Conservation (phyloP, 2,113 vertebrate genomes). For the Heterotilapia buettikoferi region DNA sequence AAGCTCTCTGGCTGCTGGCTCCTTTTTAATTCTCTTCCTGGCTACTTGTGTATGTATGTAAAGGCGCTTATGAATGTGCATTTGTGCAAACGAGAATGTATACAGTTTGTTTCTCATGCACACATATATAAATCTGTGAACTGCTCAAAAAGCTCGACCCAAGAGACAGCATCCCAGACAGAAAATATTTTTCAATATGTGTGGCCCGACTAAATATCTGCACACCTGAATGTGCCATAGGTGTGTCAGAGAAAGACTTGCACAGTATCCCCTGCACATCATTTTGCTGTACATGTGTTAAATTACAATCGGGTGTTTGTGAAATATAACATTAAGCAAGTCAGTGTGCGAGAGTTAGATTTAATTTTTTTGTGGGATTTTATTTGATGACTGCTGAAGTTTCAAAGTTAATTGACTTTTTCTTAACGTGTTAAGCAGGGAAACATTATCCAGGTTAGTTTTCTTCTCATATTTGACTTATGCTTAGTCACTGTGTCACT, state of each 20-base stretch:
- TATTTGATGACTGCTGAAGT: background rate
- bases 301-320: background rate
- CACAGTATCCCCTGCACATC: background rate
- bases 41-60: background rate
- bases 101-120: background rate
- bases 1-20: background rate
- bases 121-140: background rate
- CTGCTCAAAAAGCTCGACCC: background rate
- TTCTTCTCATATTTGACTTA: background rate
- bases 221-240: background rate
- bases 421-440: background rate
- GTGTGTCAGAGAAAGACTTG: background rate
- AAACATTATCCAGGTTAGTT: background rate
- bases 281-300: background rate
- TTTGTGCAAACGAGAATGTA: background rate
- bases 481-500: background rate
- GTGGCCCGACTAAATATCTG: background rate
- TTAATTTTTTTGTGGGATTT: fast-evolving
- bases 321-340: background rate
- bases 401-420: background rate
- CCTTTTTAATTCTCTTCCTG: background rate
- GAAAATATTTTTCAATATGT: background rate
- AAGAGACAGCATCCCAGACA: background rate
- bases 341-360: background rate
- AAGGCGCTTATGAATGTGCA: background rate